Evolutionary conservation across 2,113 vertebrate genomes (phyloP), one percentile per base, ranked within the genome.

Genomic region (Nicator chloris): DNA sequence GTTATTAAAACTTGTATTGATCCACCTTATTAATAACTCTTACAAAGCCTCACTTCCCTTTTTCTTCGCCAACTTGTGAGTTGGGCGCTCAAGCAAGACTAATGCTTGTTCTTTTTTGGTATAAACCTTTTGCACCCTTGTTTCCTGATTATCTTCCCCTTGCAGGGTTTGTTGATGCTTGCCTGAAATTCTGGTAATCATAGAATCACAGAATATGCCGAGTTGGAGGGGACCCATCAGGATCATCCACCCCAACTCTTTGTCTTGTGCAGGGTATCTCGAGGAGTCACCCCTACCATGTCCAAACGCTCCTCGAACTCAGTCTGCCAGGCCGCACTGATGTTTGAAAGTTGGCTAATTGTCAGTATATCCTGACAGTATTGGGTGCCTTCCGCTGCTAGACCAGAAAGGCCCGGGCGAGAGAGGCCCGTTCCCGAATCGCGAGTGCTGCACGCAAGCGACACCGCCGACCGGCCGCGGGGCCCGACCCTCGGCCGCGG

Each of bases 341-440:
- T 4, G 40, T 68, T 44, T 11, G 5, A 0, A 31, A 40, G 31
- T 2, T 10, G 69, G 18, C 7, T 23, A 17, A 33, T 4, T 8
- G 4, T 13, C 60, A 9, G 0, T 9, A 1, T 17, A 4, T 11
- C 27, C n/a, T 1, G 60, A 8, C 2, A 9, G 20, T 8, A 22
- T 15, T 21, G 21, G 59, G 12, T 14, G 4, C 3, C 35, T 45
- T 22, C 26, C 45, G 5, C 51, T 2, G 51, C 2, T 0, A 6
- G 3, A 8, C 15, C 37, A 5, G 2, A 20, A 30, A 22, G 20
- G 33, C 9, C 4, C 0, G 23, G 30, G 17, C 4, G 1, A 18
- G 2, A 21, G 3, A 10, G 6, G 6, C 5, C 4, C 6, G 1
- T 9, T 56, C 30, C 31, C 10, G 4, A 65, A 13, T 7, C 7